Evolutionary conservation across 1,140 invertebrate species (phyloP).

Genomic region (Caerostris darwini): DNA sequence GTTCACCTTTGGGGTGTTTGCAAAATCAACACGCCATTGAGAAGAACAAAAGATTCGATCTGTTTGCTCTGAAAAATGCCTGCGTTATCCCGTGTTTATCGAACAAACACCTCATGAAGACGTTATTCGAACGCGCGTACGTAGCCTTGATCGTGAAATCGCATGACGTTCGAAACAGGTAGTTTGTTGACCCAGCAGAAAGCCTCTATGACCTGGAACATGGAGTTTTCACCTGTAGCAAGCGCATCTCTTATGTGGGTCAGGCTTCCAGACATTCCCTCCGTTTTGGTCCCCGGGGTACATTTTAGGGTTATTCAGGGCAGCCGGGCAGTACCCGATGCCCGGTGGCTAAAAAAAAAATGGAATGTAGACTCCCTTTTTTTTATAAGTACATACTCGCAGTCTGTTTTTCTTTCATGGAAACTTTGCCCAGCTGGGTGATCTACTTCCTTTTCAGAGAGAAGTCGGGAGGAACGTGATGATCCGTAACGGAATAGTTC

Average conservation of each 20-base stretch:
- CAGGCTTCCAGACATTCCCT: not conserved
- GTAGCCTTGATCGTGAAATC: not conserved
- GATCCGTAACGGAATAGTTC: not conserved
- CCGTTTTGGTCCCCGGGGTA: not conserved
- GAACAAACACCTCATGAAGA: not conserved
- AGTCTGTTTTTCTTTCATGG: not conserved
- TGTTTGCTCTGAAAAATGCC: not conserved
- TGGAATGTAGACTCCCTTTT: not conserved
- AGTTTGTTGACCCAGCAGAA: slow-evolving; percentile 36
- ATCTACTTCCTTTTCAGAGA: not conserved
- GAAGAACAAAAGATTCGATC: not conserved
- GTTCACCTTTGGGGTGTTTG: not conserved
- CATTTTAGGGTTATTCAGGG: not conserved
- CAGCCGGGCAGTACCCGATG: not conserved
- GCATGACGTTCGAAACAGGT: not conserved
- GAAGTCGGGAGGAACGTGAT: not conserved
- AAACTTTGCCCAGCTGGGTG: not conserved
- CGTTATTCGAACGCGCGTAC: not conserved
- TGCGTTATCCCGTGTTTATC: not conserved
- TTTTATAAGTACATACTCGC: not conserved
- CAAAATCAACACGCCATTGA: not conserved
- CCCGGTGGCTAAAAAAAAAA: not conserved
- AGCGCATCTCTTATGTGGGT: not conserved
- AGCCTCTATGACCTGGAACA: not conserved
- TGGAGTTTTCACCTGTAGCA: not conserved